phyloP scores from a whole-genome alignment of 2,797 vertebrate species.

The Gephyroberyx darwinii region DNA sequence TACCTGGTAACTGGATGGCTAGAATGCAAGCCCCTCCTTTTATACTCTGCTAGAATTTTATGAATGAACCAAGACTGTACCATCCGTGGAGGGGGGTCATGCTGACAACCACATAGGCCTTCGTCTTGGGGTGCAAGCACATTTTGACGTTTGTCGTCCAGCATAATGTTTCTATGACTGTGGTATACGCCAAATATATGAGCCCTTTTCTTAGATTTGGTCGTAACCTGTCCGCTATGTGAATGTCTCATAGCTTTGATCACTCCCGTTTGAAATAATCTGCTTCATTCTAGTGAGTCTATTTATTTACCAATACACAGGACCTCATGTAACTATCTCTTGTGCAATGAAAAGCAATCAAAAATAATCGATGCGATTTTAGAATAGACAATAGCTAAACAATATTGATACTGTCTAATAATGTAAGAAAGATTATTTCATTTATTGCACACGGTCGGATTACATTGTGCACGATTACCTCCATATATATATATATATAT shows the following conservation, averaged over 20 bases:
- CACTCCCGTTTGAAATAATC: slow-evolving; percentile 69
- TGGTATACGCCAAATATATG: not conserved
- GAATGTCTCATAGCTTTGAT: not conserved
- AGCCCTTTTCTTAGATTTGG: not conserved
- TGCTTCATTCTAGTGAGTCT: slow-evolving; percentile 38
- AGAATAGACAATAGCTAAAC: not conserved
- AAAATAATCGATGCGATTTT: too few species aligned
- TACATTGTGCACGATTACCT: slow-evolving; percentile 7
- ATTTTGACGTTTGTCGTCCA: slow-evolving; percentile 14
- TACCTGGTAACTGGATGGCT: slow-evolving; percentile 85
- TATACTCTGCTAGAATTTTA: slow-evolving; percentile 86
- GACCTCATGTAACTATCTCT: slow-evolving; percentile 23
- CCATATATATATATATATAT: not conserved
- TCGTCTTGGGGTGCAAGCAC: slow-evolving; percentile 27
- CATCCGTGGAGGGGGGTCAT: slow-evolving; percentile 71
- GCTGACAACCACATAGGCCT: slow-evolving; percentile 42
- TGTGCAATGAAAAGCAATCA: not conserved
- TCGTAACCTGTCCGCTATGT: not conserved
- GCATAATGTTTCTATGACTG: not conserved
- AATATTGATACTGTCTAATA: not conserved
- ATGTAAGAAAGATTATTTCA: not conserved
- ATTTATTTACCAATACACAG: slow-evolving; percentile 57
- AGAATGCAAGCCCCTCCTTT: slow-evolving; percentile 84
- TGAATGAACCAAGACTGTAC: slow-evolving; percentile 87
- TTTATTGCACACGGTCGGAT: slow-evolving; percentile 12